A percentile compares a stretch with the other conserved stretches of the same genome.
Conservation (phyloP, 1,140 invertebrate species). For the Tetraneura akinire region DNA sequence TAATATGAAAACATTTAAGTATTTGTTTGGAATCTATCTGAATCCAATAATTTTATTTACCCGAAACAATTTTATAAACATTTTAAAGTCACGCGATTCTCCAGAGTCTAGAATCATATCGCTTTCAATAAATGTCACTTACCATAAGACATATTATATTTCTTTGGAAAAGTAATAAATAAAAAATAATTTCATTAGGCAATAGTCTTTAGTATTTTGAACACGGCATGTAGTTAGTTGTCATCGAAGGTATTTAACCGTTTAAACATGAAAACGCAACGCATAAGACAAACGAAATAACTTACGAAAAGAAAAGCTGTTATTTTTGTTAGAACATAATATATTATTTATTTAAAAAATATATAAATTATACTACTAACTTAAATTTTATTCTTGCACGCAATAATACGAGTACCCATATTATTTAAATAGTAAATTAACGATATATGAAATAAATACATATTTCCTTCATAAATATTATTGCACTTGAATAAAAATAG, state of each 20-base stretch:
- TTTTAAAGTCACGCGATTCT: constrained; percentile 15
- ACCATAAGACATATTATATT: constrained; percentile 21
- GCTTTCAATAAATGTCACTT: constrained; percentile 29
- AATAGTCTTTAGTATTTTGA: constrained; percentile 28
- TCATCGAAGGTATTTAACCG: neutral
- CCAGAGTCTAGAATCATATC: neutral
- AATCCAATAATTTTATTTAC: constrained; percentile 16
- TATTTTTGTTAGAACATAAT: no score
- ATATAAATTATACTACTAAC: no score
- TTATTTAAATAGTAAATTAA: no score
- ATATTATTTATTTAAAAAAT: no score
- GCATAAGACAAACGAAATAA: no score
- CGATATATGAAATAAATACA: no score
- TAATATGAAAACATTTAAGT: neutral
- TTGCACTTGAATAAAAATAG: no score
- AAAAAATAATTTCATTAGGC: constrained; percentile 39
- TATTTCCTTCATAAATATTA: no score
- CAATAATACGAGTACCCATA: no score
- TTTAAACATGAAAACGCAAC: neutral
- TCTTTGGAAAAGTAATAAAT: constrained; percentile 17
- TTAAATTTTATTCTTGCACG: no score
- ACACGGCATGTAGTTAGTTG: constrained; percentile 1
- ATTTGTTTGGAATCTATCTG: neutral
- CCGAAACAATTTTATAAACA: neutral
- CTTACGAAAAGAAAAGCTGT: no score